Evolutionary conservation across 2,888 invertebrate genomes (phyloP), one percentile per base, ranked within the genome.

Genomic region (Athalia rosae): DNA sequence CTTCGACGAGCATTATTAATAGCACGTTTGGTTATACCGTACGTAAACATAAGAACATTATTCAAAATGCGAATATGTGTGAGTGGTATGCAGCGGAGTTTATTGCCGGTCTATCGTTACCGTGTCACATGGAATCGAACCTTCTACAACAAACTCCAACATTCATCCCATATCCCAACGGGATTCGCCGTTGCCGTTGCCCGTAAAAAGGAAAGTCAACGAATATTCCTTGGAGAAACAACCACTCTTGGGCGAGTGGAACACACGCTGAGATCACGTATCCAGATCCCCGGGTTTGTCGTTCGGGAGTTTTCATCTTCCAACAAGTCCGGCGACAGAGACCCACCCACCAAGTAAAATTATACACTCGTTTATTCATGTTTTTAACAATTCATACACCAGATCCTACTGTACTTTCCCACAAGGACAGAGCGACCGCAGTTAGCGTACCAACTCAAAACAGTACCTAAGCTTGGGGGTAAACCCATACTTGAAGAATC

Each of bases 41-140:
- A 73, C 7, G 47, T 59, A 28, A 11, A n/a, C 50, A 41, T 61
- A 50, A 28, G 4, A 11, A 28, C 61, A 59, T 5, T 28, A 48
- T 48, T n/a, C 74, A 79, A 78, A 76, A 87, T 81, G 83, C 83
- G 84, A 80, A 80, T 85, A 56, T 79, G 87, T 47, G 77, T 83
- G 80, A 85, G 80, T 76, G 82, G 83, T 6, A 53, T 87, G 9
- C 85, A 83, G 67, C 76, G 78, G 15, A 87, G 83, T 79, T 79
- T 87, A 8, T 73, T 87, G 77, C 85, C 87, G 15, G 76, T 85
- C 7, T 81, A 87, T 63, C 85, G 87, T 6, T 84, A 86, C 43
- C 84, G 87, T 64, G 76, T 81, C 53, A 82, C 81, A 47, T 62
- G 83, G 13, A 76, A 67, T 66, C 82, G 86, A 62, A 80, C 80